These are phyloP conservation scores for Datnioides undecimradiatus DNA, from an alignment of 2,113 vertebrate genomes.

Conservation along the genomic window DNA sequence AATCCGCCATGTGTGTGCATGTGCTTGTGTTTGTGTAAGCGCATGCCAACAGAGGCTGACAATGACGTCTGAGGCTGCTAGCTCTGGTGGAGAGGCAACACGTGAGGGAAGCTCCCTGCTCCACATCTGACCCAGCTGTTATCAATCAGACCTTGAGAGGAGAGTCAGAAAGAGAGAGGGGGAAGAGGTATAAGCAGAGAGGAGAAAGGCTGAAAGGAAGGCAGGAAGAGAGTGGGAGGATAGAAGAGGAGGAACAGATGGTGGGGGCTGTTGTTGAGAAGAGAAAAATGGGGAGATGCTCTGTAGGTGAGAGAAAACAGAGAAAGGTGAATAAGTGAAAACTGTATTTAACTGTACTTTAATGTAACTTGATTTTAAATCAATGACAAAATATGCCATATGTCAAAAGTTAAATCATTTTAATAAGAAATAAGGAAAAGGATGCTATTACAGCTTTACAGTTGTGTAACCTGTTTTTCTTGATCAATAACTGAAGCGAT, in stretches of 20 bases:
- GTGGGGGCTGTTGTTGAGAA: conserved; percentile 14
- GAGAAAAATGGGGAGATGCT: not conserved
- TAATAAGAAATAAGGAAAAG: no score
- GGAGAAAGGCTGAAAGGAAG: conserved; percentile 26
- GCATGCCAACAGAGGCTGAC: conserved; percentile 20
- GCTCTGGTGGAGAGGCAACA: conserved; percentile 45
- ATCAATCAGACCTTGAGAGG: conserved; percentile 60
- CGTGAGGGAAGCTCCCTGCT: conserved; percentile 56
- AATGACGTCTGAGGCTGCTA: conserved; percentile 25
- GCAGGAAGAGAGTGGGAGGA: not conserved
- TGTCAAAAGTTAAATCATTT: not conserved
- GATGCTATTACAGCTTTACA: no score
- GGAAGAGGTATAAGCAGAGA: not conserved
- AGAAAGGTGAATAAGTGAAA: no score
- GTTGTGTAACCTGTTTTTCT: no score
- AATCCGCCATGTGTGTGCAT: conserved; percentile 1
- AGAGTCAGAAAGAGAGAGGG: not conserved
- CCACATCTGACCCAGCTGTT: conserved; percentile 58
- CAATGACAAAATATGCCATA: not conserved
- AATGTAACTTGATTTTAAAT: not conserved
- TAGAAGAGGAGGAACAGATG: not conserved
- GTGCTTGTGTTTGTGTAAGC: not conserved
- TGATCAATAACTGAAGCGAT: no score
- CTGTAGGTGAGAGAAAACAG: conserved; percentile 10
- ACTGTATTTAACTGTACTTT: not conserved